Evolutionary conservation across 1,140 invertebrate genomes (phyloP), one percentile per base, ranked within the genome.

Genomic region (Streblospio benedicti): DNA sequence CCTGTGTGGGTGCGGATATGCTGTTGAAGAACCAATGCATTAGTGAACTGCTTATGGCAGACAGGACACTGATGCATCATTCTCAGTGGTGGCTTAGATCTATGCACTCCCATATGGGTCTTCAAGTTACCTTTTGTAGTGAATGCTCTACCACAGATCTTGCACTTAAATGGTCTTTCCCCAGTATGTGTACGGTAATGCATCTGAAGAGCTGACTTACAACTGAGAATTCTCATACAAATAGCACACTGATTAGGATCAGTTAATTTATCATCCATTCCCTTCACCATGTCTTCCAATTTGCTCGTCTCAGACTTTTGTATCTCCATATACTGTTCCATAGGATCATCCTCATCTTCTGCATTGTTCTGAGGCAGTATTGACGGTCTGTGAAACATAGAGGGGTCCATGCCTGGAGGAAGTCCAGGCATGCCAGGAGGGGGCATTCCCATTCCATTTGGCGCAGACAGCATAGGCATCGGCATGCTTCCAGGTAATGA

Each of bases 141-240:
- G 83, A 97, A 97, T 56, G 93, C 91, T 80, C 93, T 70, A 0
- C 67, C 68, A 62, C 74, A 75, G 6, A 78, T 67, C 65, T 86
- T 90, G 81, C 94, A 97, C 75, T 91, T 87, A 83, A 96, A 97
- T 3, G 93, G 93, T 76, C 95, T 94, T 81, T 96, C 93, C 9
- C 92, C 93, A 14, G 93, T 97, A 80, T 99, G 95, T 1, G 94
- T 97, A 71, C 95, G 83, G 87, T 97, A 94, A 80, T 99, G 95
- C 70, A 97, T 97, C 81, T 97, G 93, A 62, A 84, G 83, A 61
- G 93, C 93, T 68, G 90, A 94, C 76, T 97, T 97, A 77, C 95
- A 99, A 50, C 92, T 97, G 2, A 99, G 81, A 25, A 98, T 91
- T 44, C 94, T 82, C 72, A 97, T 90, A 75, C 96, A 98, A 59